Base-by-base conservation (phyloP, 2,797 vertebrate genomes). In the Ctenopoma kingsleyae region DNA sequence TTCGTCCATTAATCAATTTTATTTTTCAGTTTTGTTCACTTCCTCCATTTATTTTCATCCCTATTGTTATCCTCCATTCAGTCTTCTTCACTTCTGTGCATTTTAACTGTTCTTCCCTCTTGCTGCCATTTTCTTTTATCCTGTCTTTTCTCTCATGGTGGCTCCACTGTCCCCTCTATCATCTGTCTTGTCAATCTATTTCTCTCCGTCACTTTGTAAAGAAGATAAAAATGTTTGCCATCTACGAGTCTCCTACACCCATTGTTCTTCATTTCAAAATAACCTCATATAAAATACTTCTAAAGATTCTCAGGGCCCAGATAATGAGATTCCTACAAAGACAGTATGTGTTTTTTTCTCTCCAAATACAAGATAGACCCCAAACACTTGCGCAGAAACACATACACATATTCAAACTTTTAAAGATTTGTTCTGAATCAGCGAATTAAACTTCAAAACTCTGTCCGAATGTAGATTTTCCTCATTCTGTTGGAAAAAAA, bases 251-350 rank as follows among this genome's bases (percentile, higher is more conserved):
- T 43, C 74, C 47, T 20, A 48, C 44, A 22, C 50, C 23, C 54
- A 66, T 76, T 78, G 49, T 74, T 84, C 61, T 80, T 70, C 38
- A 40, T 84, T 84, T 83, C 62, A 65, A 72, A 74, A 71, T 67
- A 74, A 67, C 56, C 59, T 60, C 3, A 44, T 36, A 60, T 64
- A 19, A 72, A 78, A 83, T 50, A 41, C 52, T 10, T 40, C 4
- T 3, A 40, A 60, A 48, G 38, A n/a, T 59, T 57, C 46, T 53
- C 41, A 12, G 44, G 53, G 44, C 41, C 40, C 12, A 40, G 16
- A 76, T 74, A 82, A 86, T 75, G 53, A 84, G 64, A 74, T 40
- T 51, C 38, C 53, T 51, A 63, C 55, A 36, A 12, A 51, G 23
- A 32, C 44, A 13, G 36, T 11, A n/a, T 49, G 15, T 15, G 16